These are phyloP conservation scores for Drosophila repleta DNA, from an alignment of 1,140 invertebrate species.

Conservation along the genomic window DNA sequence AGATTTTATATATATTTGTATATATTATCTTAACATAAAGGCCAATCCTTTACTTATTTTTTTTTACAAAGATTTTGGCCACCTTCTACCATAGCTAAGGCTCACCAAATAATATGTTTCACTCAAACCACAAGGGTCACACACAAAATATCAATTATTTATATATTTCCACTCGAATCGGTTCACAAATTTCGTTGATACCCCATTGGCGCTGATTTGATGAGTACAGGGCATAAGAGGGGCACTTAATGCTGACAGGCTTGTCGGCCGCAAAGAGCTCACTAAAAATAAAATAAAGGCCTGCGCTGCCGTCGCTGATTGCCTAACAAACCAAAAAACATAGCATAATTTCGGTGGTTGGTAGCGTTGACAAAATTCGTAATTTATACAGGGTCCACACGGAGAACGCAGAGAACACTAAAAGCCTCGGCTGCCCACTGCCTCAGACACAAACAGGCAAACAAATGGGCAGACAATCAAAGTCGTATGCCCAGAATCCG, in stretches of 20 bases:
- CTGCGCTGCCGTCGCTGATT: conserved; percentile 56
- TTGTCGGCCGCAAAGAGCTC: conserved; percentile 53
- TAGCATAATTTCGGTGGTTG: conserved; percentile 54
- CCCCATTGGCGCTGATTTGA: neutral
- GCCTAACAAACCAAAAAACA: conserved; percentile 70
- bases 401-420: neutral
- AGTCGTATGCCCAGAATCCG: conserved; percentile 18
- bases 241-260: conserved; percentile 41
- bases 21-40: too few species aligned
- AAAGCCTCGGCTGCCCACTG: conserved; percentile 22
- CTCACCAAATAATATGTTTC: too few species aligned
- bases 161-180: neutral
- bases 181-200: neutral
- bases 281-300: conserved; percentile 74
- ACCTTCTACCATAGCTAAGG: too few species aligned
- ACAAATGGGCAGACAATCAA: conserved; percentile 57
- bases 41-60: too few species aligned
- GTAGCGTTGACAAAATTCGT: conserved; percentile 57
- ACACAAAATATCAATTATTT: too few species aligned
- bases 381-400: conserved; percentile 41
- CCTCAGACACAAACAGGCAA: conserved; percentile 18
- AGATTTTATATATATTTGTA: too few species aligned
- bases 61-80: too few species aligned
- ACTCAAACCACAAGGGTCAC: too few species aligned
- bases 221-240: conserved; percentile 26